Percentiles rank a stretch among this genome's conserved stretches.
These are phyloP conservation scores for Micrastur ruficollis DNA, from an alignment of 2,797 vertebrate genomes.

Conservation along the genomic window DNA sequence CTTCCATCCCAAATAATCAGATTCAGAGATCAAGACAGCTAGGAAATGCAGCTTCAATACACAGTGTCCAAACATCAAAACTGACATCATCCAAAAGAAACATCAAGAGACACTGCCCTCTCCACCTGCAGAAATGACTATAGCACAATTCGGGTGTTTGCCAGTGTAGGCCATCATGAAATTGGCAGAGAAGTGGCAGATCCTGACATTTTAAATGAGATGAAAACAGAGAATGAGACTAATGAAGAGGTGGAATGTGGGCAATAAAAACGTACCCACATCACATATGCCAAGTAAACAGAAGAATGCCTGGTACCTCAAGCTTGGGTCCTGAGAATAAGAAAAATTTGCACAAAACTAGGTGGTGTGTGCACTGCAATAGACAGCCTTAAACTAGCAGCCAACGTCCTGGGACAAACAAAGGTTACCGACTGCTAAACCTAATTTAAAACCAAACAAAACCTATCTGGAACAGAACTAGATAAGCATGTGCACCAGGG, in stretches of 20 bases:
- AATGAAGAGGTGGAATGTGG: constrained; percentile 54
- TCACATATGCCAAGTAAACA: constrained; percentile 54
- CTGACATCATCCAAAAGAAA: not conserved
- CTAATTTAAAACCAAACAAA: not conserved
- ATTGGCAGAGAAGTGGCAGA: constrained; percentile 33
- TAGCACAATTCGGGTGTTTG: not conserved
- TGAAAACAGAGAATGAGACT: constrained; percentile 47
- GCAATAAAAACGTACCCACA: constrained; percentile 59
- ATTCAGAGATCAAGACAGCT: not conserved
- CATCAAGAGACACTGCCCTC: not conserved
- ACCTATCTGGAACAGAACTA: not conserved
- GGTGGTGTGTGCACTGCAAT: not conserved
- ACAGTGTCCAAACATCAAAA: not conserved
- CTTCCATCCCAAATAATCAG: not conserved
- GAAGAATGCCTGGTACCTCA: constrained; percentile 9
- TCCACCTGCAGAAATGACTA: not conserved
- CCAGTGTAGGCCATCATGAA: not conserved
- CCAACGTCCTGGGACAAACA: not conserved
- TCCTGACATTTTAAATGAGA: constrained; percentile 58
- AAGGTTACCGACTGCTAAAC: not conserved
- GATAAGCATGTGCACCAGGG: not conserved
- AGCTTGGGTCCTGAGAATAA: not conserved
- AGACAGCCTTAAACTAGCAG: not conserved
- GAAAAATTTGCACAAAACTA: not conserved
- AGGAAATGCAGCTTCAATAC: not conserved